Evolutionary conservation across 2,888 invertebrate genomes (phyloP), one percentile per base, ranked within the genome.

Genomic region (Balanococcus diminutus): DNA sequence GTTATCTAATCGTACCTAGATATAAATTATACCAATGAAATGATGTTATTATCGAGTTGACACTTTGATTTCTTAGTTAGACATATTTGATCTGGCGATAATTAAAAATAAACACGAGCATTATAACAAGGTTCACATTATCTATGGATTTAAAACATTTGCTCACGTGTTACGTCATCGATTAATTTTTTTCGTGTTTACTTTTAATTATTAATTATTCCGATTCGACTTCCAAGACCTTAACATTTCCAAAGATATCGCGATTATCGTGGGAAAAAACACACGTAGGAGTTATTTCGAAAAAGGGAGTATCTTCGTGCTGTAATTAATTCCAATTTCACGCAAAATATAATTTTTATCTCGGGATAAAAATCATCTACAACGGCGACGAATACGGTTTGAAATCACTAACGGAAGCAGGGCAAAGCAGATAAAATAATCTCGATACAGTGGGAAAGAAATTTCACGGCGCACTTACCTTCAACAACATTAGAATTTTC

Each of bases 401-500:
- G n/a, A n/a, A n/a, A n/a, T n/a, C n/a, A n/a, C n/a, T n/a, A 32
- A 39, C 79, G 36, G 79, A 79, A 39, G 39, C 28, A 19, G 19
- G 0, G n/a, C 11, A 32, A 5, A 32, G n/a, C n/a, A n/a, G 79
- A 39, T 39, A 79, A 79, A 2, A n/a, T n/a, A n/a, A 36, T 39
- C 32, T 39, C 4, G 36, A 79, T 39, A 79, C n/a, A 79, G n/a
- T 19, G 14, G n/a, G n/a, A 79, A 31, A 32, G 11, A 32, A 32
- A 79, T n/a, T n/a, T n/a, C 36, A 36, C 31, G 8, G 14, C 8
- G 16, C 14, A 90, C 94, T 92, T 91, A 98, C 98, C 96, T 98
- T 98, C 81, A 98, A 92, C 90, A 98, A 92, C 86, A 96, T 98
- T 89, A 98, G 93, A 89, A 98, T 98, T 91, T 98, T 98, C 91